Base-by-base conservation (phyloP, 2,888 invertebrate species). In the Rhamnusium bicolor region DNA sequence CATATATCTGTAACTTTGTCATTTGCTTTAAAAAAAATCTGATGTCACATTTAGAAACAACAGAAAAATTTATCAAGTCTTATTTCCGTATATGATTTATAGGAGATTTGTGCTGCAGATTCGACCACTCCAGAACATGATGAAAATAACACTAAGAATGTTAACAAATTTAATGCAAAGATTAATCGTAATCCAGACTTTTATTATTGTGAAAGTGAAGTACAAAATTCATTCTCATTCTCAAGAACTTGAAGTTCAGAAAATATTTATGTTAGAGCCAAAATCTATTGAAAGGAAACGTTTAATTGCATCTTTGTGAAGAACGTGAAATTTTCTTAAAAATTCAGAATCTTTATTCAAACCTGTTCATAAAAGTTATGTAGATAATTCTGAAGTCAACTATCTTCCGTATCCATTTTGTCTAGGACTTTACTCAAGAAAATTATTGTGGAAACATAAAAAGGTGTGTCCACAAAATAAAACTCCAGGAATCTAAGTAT, bases 161-260 rank as follows among this genome's bases (percentile, higher is more conserved):
- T n/a, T n/a, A 54, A 69, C 16, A 56, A 27, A 16, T 10, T 47
- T 40, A 24, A 16, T 14, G 53, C 6, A 51, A 62, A 16, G 18
- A 49, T 47, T 63, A 16, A 14, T 47, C 47, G 47, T 47, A 47
- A 7, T 47, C 47, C 16, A 1, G 47, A 47, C 47, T 47, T 24
- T 21, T 63, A 19, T 24, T 46, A 46, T 63, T 63, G 63, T 14
- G 51, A 65, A 5, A 27, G 27, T 27, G 27, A 49, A n/a, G 49
- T 49, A 49, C 49, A 49, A 10, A 63, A 63, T 16, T 63, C 47
- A 51, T 49, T 49, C 49, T 14, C 63, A 63, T 49, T 63, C 63
- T 19, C 16, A 18, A 62, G 62, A 62, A 18, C 10, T 18, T 18
- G 47, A 46, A 10, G 62, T 62, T 18, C 47, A 19, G 21, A 63